These are phyloP conservation scores for Strongylocentrotus purpuratus DNA, from an alignment of 35 echinoderm and acorn worm species.

Conservation along the genomic window DNA sequence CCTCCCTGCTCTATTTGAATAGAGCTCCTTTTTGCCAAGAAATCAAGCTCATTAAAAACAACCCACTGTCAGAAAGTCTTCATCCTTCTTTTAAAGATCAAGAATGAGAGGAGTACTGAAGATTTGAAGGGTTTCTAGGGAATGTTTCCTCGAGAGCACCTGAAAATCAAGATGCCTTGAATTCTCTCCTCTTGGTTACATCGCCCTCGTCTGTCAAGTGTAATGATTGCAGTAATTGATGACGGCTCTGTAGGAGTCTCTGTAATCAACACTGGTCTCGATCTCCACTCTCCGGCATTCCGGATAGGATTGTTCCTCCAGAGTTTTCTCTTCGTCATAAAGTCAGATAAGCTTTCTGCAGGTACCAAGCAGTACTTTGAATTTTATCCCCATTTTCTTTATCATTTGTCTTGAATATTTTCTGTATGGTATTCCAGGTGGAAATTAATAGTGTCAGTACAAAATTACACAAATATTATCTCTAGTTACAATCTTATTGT, in stretches of 20 bases:
- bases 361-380: not conserved
- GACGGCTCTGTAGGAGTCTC: not conserved
- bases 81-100: not conserved
- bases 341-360: not conserved
- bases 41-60: not conserved
- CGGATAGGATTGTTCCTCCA: not conserved
- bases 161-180: not conserved
- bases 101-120: not conserved
- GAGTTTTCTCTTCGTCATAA: not conserved
- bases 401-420: not conserved
- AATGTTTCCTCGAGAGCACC: not conserved
- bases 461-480: too few species aligned
- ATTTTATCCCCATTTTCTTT: not conserved
- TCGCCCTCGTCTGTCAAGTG: not conserved
- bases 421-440: too few species aligned
- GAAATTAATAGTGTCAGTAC: too few species aligned
- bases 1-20: not conserved
- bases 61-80: not conserved
- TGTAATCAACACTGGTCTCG: not conserved
- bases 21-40: not conserved
- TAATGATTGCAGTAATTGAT: not conserved
- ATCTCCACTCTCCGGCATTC: not conserved
- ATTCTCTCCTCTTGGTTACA: not conserved
- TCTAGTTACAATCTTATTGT: too few species aligned
- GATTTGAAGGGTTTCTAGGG: not conserved